Percentiles rank a stretch among this genome's conserved stretches.
phyloP scores from a whole-genome alignment of 23 tunicate genomes.

The Trididemnum clinides region DNA sequence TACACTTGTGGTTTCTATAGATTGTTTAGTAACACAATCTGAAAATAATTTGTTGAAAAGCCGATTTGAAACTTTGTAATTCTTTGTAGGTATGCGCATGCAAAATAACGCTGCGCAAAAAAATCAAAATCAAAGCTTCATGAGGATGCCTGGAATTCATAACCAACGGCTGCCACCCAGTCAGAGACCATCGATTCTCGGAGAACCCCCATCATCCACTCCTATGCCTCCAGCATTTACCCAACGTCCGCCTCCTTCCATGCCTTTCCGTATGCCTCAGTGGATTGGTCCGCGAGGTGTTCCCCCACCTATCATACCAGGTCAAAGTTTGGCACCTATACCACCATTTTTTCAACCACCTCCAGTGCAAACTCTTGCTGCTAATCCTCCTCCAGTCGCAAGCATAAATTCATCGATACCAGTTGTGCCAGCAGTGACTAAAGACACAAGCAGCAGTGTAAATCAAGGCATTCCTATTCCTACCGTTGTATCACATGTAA shows the following conservation, averaged over 20 bases:
- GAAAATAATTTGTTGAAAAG: no score
- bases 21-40: no score
- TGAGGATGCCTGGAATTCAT: no score
- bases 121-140: no score
- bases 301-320: constrained; percentile 16
- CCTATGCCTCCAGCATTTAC: neutral
- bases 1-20: no score
- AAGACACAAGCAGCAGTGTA: neutral
- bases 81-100: no score
- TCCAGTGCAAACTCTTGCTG: neutral
- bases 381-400: neutral
- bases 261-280: neutral
- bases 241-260: neutral
- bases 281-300: neutral
- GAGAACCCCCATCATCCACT: neutral
- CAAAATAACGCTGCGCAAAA: no score
- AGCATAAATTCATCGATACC: neutral
- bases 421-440: neutral
- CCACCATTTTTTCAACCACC: neutral
- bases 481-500: constrained; percentile 4
- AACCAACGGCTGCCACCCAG: no score
- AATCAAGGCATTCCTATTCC: constrained; percentile 43
- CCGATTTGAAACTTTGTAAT: no score
- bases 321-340: neutral
- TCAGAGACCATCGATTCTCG: neutral